A percentile compares a stretch with the other conserved stretches of the same genome.
These are phyloP conservation scores for Trachythela sp. DNA, from an alignment of 64 coral and sea anemone species.

Conservation along the genomic window DNA sequence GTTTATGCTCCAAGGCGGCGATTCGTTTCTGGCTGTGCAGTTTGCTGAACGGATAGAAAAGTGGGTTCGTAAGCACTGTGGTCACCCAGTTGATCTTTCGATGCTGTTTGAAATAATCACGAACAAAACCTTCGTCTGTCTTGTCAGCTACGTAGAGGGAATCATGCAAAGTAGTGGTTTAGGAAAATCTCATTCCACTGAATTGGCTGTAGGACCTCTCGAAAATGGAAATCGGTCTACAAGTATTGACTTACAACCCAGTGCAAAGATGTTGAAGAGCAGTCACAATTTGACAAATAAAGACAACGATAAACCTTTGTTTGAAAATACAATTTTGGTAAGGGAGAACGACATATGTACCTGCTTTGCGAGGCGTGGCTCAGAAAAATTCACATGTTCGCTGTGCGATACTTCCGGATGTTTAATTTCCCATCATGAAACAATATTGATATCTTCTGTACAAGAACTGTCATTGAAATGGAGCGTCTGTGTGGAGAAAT, in stretches of 20 bases:
- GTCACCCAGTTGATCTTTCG: constrained; percentile 20
- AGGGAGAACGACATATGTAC: background rate
- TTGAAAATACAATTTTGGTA: background rate
- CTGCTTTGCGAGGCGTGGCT: background rate
- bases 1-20: constrained; percentile 66
- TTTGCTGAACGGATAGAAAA: constrained; percentile 61
- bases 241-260: background rate
- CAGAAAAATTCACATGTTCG: background rate
- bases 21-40: constrained; percentile 65
- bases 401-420: background rate
- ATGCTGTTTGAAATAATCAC: constrained; percentile 68
- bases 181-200: background rate
- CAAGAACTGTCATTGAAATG: constrained; percentile 35
- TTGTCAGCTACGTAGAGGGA: constrained; percentile 40
- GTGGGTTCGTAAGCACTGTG: constrained; percentile 30
- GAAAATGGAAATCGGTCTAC: background rate
- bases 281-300: background rate
- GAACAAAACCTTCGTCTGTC: constrained; percentile 61
- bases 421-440: background rate
- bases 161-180: background rate
- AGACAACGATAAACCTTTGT: background rate
- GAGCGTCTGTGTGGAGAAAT: constrained; percentile 63
- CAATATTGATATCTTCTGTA: background rate
- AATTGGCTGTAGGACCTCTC: background rate
- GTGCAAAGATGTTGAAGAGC: background rate